phyloP scores from a whole-genome alignment of 1,140 invertebrate genomes.

The Himalopsyche phryganea region DNA sequence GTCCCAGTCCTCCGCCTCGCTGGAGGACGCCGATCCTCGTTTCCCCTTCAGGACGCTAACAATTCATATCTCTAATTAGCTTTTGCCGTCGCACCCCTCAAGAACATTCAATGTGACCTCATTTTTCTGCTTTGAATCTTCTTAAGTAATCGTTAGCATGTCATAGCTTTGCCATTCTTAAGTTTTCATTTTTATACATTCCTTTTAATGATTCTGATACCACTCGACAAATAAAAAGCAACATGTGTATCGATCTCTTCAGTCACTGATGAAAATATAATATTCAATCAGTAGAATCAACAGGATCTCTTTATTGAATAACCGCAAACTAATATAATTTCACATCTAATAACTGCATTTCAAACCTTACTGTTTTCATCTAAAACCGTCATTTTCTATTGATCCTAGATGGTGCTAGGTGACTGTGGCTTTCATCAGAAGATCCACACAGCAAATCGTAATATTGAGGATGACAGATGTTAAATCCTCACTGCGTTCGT shows the following conservation, averaged over 20 bases:
- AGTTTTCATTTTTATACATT: constrained; percentile 8
- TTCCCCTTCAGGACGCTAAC: constrained; percentile 46
- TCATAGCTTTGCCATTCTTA: not conserved
- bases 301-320: no score
- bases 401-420: not conserved
- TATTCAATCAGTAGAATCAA: no score
- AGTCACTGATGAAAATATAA: no score
- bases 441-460: not conserved
- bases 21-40: constrained; percentile 47
- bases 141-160: constrained; percentile 1
- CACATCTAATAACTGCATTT: not conserved
- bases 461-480: not conserved
- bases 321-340: no score
- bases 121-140: constrained; percentile 1
- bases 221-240: no score
- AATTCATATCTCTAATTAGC: constrained; percentile 26
- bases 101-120: not conserved
- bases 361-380: not conserved
- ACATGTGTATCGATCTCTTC: no score
- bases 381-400: not conserved
- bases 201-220: not conserved
- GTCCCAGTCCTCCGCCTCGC: constrained; percentile 48
- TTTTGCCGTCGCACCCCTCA: constrained; percentile 3
- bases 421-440: not conserved
- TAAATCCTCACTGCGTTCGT: not conserved